Base-by-base conservation (phyloP, 2,888 invertebrate species). In the Caenorhabditis panamensis region DNA sequence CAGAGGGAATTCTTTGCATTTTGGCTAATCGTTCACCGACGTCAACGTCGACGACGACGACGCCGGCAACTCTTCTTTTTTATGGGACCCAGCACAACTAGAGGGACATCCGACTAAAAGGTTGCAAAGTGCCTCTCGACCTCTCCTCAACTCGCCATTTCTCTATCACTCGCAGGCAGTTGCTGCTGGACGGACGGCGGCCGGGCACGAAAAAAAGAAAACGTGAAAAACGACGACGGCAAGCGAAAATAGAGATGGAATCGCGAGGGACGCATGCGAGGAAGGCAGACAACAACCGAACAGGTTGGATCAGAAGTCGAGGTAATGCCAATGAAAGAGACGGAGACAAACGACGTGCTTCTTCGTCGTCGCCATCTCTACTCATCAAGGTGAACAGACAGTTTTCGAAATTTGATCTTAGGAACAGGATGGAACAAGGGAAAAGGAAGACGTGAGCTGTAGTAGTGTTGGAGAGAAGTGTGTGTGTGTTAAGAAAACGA, bases 71-170 rank as follows among this genome's bases (percentile, higher is more conserved):
- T 54, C 56, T 62, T 61, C 61, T 53, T 61, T 62, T 63, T 63
- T 41, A 36, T 47, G 31, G 28, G 62, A 44, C 13, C 9, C 51
- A 18, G 13, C 44, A 44, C 16, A 24, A 24, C 53, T 18, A 37
- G 47, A 20, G 49, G 49, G 63, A 63, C 72, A 72, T 63, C 72
- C 56, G 56, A 63, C 62, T 72, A 72, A 71, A 72, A 72, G 72
- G 72, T 63, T 72, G 72, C 72, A 72, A 72, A 72, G 72, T 72
- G 72, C 62, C 72, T 63, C 54, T 71, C 61, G 44, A 44, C 47
- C 61, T 44, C 47, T 37, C 28, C 51, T 8, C 22, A 51, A 51
- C 24, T 51, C 24, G 22, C 51, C 51, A 51, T 51, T 31, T 36
- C 37, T 63, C 63, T 51, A 41, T 51, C 31, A 49, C 31, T 63